Conservation (phyloP, 1,140 invertebrate genomes). For the Drosophila kohkoa region DNA sequence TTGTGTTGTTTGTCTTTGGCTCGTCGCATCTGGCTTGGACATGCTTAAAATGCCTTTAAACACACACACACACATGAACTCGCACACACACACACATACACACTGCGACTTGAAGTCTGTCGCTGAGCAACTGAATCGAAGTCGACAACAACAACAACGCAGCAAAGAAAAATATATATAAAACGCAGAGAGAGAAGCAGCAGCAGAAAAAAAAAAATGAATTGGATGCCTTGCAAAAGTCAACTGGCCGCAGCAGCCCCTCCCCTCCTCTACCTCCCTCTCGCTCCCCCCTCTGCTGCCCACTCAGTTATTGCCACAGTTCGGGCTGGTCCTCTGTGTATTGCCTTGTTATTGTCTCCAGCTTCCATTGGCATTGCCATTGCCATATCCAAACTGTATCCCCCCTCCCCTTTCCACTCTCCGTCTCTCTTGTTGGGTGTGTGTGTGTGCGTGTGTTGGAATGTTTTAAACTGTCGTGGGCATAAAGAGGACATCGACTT, state of each 20-base stretch:
- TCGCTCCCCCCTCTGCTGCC: conserved; percentile 11
- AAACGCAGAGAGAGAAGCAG: conserved; percentile 53
- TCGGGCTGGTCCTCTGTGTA: conserved; percentile 76
- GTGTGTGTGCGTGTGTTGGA: conserved; percentile 61
- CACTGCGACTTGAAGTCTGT: conserved; percentile 38
- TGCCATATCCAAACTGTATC: conserved; percentile 51
- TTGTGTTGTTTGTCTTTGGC: conserved; percentile 60
- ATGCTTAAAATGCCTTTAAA: conserved; percentile 81
- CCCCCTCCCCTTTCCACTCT: conserved; percentile 28
- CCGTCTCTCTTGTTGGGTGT: conserved; percentile 1
- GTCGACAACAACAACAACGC: conserved; percentile 37
- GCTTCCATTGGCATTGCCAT: conserved; percentile 46
- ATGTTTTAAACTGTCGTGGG: conserved; percentile 83
- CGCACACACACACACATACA: conserved; percentile 20
- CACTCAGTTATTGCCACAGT: conserved; percentile 30
- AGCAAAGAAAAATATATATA: conserved; percentile 30
- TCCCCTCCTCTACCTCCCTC: neutral
- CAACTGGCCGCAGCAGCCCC: conserved; percentile 41
- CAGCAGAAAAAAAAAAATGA: conserved; percentile 67
- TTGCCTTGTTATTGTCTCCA: conserved; percentile 80
- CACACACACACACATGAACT: conserved; percentile 39
- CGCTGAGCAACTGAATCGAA: conserved; percentile 73
- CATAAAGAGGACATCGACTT: conserved; percentile 83
- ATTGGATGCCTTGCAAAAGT: conserved; percentile 81
- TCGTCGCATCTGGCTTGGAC: conserved; percentile 66